phyloP scores from a whole-genome alignment of 2,113 vertebrate species.

The Microcebus ravelobensis region DNA sequence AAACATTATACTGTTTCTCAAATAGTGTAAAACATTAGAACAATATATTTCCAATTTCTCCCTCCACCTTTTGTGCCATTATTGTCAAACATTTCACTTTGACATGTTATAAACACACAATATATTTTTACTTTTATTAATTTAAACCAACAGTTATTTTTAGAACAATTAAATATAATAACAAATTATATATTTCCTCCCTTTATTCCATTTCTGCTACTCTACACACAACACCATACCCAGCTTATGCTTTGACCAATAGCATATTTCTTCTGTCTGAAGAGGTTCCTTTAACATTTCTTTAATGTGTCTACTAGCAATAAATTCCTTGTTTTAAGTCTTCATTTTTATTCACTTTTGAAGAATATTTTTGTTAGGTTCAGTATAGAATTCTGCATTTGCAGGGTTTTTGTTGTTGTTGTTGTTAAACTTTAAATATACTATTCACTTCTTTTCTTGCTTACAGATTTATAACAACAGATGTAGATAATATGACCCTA shows the following conservation, averaged over 20 bases:
- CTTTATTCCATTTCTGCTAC: background rate
- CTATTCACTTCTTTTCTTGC: background rate
- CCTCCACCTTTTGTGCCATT: background rate
- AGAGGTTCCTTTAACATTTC: background rate
- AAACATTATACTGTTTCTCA: background rate
- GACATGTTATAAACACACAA: background rate
- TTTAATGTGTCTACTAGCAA: background rate
- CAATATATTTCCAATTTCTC: background rate
- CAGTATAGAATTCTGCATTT: background rate
- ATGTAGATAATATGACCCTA: background rate
- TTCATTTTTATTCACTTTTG: background rate
- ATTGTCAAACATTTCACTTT: background rate
- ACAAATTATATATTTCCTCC: background rate
- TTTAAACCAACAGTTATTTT: background rate
- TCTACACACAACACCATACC: background rate
- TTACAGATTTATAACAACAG: background rate
- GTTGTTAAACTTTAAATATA: background rate
- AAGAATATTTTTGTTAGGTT: background rate
- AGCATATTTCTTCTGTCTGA: background rate
- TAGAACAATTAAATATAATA: background rate
- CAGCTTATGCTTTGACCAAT: background rate
- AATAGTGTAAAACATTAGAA: background rate
- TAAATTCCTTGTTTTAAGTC: background rate
- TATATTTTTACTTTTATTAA: background rate
- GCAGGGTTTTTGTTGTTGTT: too few relatives aligned